These are phyloP conservation scores for Conus canariensis DNA, from an alignment of 2,888 invertebrate species.

Conservation along the genomic window DNA sequence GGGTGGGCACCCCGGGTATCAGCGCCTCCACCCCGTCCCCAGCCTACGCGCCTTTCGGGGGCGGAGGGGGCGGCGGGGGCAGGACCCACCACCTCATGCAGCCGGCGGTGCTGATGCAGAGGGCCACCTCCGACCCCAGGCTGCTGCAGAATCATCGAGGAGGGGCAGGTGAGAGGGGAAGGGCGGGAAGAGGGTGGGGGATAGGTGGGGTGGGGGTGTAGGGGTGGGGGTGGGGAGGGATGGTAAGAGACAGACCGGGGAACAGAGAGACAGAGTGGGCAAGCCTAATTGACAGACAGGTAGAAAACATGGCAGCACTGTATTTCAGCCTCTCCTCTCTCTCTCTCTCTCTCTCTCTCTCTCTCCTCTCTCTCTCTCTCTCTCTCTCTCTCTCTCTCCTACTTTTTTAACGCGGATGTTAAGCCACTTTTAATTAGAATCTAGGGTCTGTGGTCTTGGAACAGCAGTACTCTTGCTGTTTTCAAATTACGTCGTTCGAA, in stretches of 20 bases:
- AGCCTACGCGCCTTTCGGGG: slow-evolving; percentile 52
- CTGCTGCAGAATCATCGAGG: slow-evolving; percentile 23
- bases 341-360: too few species aligned
- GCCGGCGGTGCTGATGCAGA: slow-evolving; percentile 34
- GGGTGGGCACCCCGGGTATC: slow-evolving; percentile 65
- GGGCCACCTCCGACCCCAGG: slow-evolving; percentile 48
- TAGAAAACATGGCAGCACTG: not conserved
- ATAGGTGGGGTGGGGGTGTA: not conserved
- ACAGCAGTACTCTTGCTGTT: too few species aligned
- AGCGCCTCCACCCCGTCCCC: slow-evolving; percentile 59
- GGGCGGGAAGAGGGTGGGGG: not conserved
- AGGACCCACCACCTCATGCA: not conserved
- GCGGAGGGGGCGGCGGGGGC: slow-evolving; percentile 13
- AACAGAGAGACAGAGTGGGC: not conserved
- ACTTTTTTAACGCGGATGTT: too few species aligned
- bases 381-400: too few species aligned
- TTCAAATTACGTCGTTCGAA: too few species aligned
- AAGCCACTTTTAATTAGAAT: too few species aligned
- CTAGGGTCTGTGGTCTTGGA: too few species aligned
- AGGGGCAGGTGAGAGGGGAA: not conserved
- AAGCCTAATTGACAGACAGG: not conserved
- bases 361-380: too few species aligned
- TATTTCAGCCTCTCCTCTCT: too few species aligned
- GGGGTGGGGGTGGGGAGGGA: too few species aligned
- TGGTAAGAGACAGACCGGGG: too few species aligned